These are phyloP conservation scores for Puntigrus tetrazona DNA, from an alignment of 2,113 vertebrate species.

Conservation along the genomic window DNA sequence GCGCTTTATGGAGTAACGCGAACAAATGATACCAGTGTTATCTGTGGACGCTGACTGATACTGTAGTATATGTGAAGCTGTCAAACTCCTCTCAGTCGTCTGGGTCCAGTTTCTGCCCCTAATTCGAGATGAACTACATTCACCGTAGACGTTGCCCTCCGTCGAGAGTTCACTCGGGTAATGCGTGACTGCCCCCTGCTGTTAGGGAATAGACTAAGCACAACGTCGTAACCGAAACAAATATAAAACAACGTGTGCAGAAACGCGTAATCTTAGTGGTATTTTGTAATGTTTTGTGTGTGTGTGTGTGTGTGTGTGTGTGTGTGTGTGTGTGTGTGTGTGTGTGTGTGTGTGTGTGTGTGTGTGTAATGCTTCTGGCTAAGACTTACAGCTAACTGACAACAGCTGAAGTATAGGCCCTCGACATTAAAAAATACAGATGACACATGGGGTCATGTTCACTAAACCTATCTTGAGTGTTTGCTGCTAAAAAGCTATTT, in stretches of 20 bases:
- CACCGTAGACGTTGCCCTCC: not conserved
- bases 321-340: no score
- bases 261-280: not conserved
- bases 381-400: no score
- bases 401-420: no score
- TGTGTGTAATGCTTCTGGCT: not conserved
- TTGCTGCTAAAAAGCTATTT: no score
- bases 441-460: no score
- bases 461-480: no score
- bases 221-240: not conserved
- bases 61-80: not conserved
- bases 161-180: not conserved
- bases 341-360: no score
- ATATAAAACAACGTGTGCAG: not conserved
- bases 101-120: not conserved
- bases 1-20: not conserved
- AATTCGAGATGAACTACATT: constrained; percentile 39
- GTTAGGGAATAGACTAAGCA: not conserved
- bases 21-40: not conserved
- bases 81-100: not conserved
- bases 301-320: no score
- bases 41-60: not conserved
- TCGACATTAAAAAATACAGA: no score
- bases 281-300: no score
- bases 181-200: constrained; percentile 40